A percentile compares a stretch with the other conserved stretches of the same genome.
phyloP scores from a whole-genome alignment of 2,888 invertebrate species.

The Blomia tropicalis region DNA sequence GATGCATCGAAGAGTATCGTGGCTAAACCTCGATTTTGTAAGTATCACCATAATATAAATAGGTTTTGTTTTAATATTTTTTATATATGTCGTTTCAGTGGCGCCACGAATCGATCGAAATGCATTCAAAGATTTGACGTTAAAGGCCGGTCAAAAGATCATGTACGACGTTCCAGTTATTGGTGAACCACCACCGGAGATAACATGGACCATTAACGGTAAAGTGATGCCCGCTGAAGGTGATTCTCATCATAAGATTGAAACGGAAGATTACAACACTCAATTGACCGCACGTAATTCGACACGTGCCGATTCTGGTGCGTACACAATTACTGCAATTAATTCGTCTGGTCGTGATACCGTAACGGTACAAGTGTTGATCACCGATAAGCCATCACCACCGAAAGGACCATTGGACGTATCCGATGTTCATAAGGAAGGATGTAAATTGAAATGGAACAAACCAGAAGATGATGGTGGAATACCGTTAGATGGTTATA shows the following conservation, averaged over 20 bases:
- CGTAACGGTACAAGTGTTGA: constrained; percentile 51
- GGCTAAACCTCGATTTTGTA: constrained; percentile 67
- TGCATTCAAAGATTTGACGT: constrained; percentile 68
- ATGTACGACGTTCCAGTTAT: constrained; percentile 76
- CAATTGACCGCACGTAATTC: constrained; percentile 43
- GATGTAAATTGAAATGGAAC: constrained; percentile 72
- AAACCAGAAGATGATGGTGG: constrained; percentile 76
- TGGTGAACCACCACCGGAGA: constrained; percentile 81
- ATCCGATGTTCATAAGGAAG: constrained; percentile 47
- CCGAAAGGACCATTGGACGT: constrained; percentile 35
- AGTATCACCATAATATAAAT: constrained; percentile 43
- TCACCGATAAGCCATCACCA: constrained; percentile 31
- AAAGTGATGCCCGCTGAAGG: constrained; percentile 50
- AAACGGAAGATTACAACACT: constrained; percentile 39
- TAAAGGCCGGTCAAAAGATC: constrained; percentile 81
- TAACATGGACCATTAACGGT: constrained; percentile 63
- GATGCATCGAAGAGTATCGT: constrained; percentile 81
- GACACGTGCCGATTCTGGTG: constrained; percentile 36
- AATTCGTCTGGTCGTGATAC: constrained; percentile 37
- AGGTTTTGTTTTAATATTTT: neutral
- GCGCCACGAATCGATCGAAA: constrained; percentile 42
- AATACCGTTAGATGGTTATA: constrained; percentile 61
- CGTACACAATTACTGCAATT: constrained; percentile 35
- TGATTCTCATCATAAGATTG: constrained; percentile 29
- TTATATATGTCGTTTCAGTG: no score